Base-by-base conservation (phyloP, 35 echinoderm and acorn worm genomes). In the Acanthaster planci region DNA sequence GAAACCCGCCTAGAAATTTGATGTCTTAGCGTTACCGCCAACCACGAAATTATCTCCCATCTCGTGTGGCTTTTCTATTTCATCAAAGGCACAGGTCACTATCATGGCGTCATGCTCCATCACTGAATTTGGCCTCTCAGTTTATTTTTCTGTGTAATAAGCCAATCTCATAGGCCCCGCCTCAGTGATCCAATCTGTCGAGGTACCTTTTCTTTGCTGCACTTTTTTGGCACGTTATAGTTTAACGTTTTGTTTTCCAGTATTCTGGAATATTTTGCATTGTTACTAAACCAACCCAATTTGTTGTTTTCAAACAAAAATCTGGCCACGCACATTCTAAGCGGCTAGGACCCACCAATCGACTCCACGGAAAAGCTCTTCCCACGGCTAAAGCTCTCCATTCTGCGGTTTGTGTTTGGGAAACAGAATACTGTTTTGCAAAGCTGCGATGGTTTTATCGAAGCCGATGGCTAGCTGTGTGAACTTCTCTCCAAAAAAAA, bases 401-500 rank as follows among this genome's bases (percentile, higher is more conserved):
- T 72, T 72, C 26, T 47, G 23, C 57, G 2, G 23, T 26, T 72
- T 72, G 2, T 72, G 64, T 72, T 72, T 72, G 22, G 64, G 23
- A 72, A 72, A 72, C 64, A 72, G 64, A 72, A 72, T 29, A 14
- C 64, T 72, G 64, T 72, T 72, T 72, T 30, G 42, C 4, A 47
- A 47, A 47, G 42, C 42, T 47, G 4, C 4, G 42, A 6, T 4
- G 42, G 12, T 47, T 47, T 47, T 47, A 47, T 47, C 42, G 12
- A 47, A 47, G 42, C 4, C 12, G 42, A 12, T 47, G 42, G 42
- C 42, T 47, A 12, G 42, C 12, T 47, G 12, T 47, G 42, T 47
- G 42, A 12, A 47, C 42, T 47, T 12, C 42, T 47, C 42, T 47
- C 42, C 42, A 12, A 47, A n/a, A n/a, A n/a, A n/a, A 47, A 47